Percentiles rank a stretch among this genome's conserved stretches.
These are phyloP conservation scores for Vanessa cardui DNA, from an alignment of 2,888 invertebrate species.

Conservation along the genomic window DNA sequence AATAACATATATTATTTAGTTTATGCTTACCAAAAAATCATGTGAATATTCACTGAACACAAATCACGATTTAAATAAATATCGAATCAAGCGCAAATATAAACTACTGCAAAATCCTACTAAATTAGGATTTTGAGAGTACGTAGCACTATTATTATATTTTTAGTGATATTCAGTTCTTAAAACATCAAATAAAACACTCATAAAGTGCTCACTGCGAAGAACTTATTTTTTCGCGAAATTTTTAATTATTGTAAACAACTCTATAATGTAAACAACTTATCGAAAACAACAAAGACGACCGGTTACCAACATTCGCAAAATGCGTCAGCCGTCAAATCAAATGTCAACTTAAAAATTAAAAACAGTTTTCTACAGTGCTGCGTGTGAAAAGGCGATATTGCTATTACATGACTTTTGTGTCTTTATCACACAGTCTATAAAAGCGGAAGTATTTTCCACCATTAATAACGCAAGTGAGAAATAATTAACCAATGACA, in stretches of 20 bases:
- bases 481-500: constrained; percentile 14
- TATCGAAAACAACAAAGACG: constrained; percentile 27
- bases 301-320: constrained; percentile 19
- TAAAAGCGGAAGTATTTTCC: constrained; percentile 13
- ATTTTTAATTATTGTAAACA: constrained; percentile 7
- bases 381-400: not conserved
- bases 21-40: constrained; percentile 13
- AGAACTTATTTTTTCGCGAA: constrained; percentile 8
- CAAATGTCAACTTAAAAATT: constrained; percentile 8
- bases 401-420: constrained; percentile 9
- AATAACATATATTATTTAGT: not conserved
- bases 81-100: constrained; percentile 10
- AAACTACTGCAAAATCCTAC: constrained; percentile 24
- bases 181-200: not conserved
- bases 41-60: constrained; percentile 5
- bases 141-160: constrained; percentile 4
- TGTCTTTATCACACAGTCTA: constrained; percentile 4
- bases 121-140: constrained; percentile 28
- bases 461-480: constrained; percentile 15
- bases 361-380: not conserved
- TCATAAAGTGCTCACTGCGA: not conserved
- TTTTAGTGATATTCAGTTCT: not conserved
- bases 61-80: constrained; percentile 14
- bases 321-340: constrained; percentile 10
- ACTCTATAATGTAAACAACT: constrained; percentile 15